Conservation (phyloP, 1,140 invertebrate species). For the Aleiodes sp. region DNA sequence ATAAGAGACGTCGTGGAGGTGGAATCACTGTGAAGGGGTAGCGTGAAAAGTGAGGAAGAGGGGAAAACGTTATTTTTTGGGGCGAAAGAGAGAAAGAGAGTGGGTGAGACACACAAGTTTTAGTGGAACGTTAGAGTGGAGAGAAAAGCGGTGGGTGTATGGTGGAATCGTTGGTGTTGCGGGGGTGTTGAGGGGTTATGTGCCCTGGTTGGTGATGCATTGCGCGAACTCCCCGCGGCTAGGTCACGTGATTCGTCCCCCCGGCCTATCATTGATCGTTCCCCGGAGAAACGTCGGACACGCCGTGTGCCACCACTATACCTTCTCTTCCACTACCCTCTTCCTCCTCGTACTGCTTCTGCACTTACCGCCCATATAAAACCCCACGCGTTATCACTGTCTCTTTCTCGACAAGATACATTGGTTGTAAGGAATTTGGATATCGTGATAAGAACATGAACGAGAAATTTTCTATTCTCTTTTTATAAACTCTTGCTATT, state of each 20-base stretch:
- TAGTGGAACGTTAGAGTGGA: not conserved
- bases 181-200: constrained; percentile 45
- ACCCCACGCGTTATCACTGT: not conserved
- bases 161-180: constrained; percentile 44
- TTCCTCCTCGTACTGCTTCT: not conserved
- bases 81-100: constrained; percentile 1
- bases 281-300: constrained; percentile 63
- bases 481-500: too few species aligned
- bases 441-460: not conserved
- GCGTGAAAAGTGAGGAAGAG: constrained; percentile 39
- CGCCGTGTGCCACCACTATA: constrained; percentile 32
- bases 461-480: too few species aligned
- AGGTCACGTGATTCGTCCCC: constrained; percentile 63
- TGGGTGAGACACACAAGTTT: too few species aligned
- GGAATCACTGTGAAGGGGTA: constrained; percentile 25
- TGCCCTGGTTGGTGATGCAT: constrained; percentile 63
- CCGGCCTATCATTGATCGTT: constrained; percentile 65
- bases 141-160: constrained; percentile 23
- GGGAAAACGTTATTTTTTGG: constrained; percentile 40
- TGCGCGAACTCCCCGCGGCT: constrained; percentile 64
- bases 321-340: constrained; percentile 4
- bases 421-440: constrained; percentile 13
- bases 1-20: constrained; percentile 37
- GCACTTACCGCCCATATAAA: constrained; percentile 15
- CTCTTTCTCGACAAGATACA: not conserved